Base-by-base conservation (phyloP, 2,888 invertebrate genomes). In the Uropetala carovei region DNA sequence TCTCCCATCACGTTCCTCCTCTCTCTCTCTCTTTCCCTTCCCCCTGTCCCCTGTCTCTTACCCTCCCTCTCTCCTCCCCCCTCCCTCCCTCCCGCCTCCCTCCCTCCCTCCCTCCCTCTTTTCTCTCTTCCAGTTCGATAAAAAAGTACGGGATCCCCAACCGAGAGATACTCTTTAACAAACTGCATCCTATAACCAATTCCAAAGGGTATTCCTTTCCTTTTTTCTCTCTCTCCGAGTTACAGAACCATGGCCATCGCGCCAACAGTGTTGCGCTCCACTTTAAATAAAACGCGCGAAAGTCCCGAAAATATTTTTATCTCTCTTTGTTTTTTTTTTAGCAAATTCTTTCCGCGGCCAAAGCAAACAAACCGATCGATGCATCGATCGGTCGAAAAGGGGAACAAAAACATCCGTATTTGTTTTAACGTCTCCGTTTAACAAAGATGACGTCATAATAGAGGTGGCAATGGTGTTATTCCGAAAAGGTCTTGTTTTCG, bases 371-470 rank as follows among this genome's bases (percentile, higher is more conserved):
- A 43, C 1, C 43, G 43, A 43, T 43, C 43, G 43, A 75, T 75
- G 22, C 22, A 75, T 75, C 75, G 75, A 75, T 75, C 75, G 11
- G 75, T 75, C 75, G 75, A 75, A 68, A 16, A n/a, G 68, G 11
- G 14, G 75, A 22, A 27, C 75, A 22, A 75, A 22, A 68, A 68
- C 18, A 13, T 75, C 75, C 75, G 75, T 75, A 75, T 75, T 75
- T 75, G 75, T 75, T 75, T 27, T 27, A n/a, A 27, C 75, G 75
- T 75, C 75, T 75, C 75, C 75, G 27, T 75, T 75, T 27, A 75
- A 27, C 22, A 75, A 75, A 75, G n/a, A 75, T 75, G 75, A 75
- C 75, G 43, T 43, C 43, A 75, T 75, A 75, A 75, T 75, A 13
- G 75, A 13, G 13, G 22, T 75, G 22, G 22, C 27, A 22, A 27